These are phyloP conservation scores for Bombyx mandarina DNA, from an alignment of 1,140 invertebrate genomes.

Conservation along the genomic window DNA sequence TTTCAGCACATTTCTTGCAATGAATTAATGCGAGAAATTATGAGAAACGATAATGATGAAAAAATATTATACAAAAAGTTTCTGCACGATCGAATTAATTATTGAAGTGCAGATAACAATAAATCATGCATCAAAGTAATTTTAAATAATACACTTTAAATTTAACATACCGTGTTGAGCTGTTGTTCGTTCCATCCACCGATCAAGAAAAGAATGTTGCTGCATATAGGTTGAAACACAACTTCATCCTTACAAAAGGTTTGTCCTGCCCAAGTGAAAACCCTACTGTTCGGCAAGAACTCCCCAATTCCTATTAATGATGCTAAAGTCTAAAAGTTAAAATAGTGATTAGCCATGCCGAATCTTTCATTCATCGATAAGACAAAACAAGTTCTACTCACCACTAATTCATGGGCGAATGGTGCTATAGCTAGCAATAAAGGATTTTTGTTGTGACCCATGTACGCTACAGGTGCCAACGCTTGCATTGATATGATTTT, in stretches of 20 bases:
- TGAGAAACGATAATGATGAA: too few relatives aligned
- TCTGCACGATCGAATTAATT: too few relatives aligned
- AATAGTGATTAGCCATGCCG: background rate
- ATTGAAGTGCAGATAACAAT: too few relatives aligned
- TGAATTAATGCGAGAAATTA: too few relatives aligned
- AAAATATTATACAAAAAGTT: too few relatives aligned
- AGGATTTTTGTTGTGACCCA: conserved; percentile 72
- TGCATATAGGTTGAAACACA: conserved; percentile 69
- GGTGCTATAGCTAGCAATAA: conserved; percentile 54
- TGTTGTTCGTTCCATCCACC: conserved; percentile 71
- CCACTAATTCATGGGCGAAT: conserved; percentile 40
- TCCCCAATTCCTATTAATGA: conserved; percentile 67
- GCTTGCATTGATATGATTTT: conserved; percentile 78
- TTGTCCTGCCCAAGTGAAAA: conserved; percentile 66
- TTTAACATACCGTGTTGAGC: conserved; percentile 63
- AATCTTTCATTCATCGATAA: background rate
- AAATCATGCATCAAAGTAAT: too few relatives aligned
- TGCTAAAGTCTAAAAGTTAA: conserved; percentile 30
- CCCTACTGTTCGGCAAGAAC: conserved; percentile 69
- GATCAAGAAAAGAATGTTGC: conserved; percentile 73
- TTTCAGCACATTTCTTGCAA: too few relatives aligned
- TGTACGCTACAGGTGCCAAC: conserved; percentile 77
- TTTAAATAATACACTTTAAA: background rate
- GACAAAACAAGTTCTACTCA: conserved; percentile 22
- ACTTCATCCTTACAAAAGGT: conserved; percentile 68